Conservation (phyloP, 2,113 vertebrate species). For the Phalacrocorax brasilianus region DNA sequence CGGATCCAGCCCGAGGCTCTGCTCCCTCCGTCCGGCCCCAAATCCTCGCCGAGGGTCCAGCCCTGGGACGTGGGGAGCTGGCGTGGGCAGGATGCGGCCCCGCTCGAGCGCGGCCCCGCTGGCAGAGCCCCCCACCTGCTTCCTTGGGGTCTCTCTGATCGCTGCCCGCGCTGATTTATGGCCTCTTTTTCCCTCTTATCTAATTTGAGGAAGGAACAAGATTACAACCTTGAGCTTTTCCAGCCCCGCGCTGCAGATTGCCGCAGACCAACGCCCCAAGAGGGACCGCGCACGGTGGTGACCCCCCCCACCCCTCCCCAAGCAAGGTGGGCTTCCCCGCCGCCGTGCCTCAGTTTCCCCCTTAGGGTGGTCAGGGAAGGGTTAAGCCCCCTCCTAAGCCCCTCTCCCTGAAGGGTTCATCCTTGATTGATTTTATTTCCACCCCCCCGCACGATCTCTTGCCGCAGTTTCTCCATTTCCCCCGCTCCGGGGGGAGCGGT, state of each 20-base stretch:
- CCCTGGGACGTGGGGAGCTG: accelerated
- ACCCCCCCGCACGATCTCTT: too few species aligned
- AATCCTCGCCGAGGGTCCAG: background rate
- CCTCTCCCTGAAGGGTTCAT: background rate
- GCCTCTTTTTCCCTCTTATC: background rate
- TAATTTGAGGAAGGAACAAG: constrained; percentile 47
- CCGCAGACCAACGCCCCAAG: background rate
- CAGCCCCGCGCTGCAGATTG: background rate
- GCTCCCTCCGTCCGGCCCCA: background rate
- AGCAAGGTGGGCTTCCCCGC: background rate
- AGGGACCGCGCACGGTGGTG: accelerated
- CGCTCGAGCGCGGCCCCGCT: background rate
- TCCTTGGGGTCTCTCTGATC: background rate
- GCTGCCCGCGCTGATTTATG: background rate
- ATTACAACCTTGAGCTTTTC: constrained; percentile 52
- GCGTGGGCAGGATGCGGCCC: background rate
- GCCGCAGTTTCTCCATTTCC: constrained; percentile 34
- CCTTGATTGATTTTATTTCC: background rate
- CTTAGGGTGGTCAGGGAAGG: background rate
- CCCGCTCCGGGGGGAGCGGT: constrained; percentile 29
- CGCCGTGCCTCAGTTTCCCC: background rate
- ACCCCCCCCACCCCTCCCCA: background rate
- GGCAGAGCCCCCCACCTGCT: background rate
- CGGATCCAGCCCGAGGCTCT: too few species aligned
- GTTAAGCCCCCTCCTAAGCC: background rate